Evolutionary conservation across 2,888 invertebrate genomes (phyloP), one percentile per base, ranked within the genome.

Genomic region (Xanthorhoe designata): DNA sequence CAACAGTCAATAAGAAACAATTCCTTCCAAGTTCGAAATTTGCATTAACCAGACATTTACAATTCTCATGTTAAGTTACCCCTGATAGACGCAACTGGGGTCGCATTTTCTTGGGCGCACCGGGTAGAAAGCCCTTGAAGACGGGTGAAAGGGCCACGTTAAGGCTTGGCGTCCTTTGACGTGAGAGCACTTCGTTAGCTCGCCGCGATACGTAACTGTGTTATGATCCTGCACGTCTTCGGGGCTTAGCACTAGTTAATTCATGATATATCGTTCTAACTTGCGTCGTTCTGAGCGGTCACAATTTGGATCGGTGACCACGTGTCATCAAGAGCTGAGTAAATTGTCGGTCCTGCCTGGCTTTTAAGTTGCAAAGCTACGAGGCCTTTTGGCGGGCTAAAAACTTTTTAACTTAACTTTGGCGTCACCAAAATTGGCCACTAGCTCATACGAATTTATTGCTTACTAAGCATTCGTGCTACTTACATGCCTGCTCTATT

Each of bases 101-200:
- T 15, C 52, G 53, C 50, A 55, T 66, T 61, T 57, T 54, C 53
- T 61, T 47, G 38, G 47, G 55, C 57, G 29, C 61, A 63, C 59
- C 54, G 64, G 50, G 56, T 54, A 63, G 66, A 53, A 68, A 76
- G 77, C 73, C 71, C 75, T 76, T 75, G 70, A 74, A 64, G 32
- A 66, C 71, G 70, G 79, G 76, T 79, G 79, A 80, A 79, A 81
- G 78, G 74, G 78, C 76, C 75, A 76, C 76, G 80, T 82, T 82
- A 80, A 60, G 63, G 65, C 75, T 76, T 76, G 70, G 72, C 77
- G 74, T 80, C 82, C 85, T 83, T 84, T 82, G 80, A 80, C 70
- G 71, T 72, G 74, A 84, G 82, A 74, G 78, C 79, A 76, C 86
- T 87, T 87, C 86, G 85, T 87, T 87, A 86, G 80, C 77, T 78